Conservation (phyloP, 1,140 invertebrate genomes). For the Brachionus manjavacas region DNA sequence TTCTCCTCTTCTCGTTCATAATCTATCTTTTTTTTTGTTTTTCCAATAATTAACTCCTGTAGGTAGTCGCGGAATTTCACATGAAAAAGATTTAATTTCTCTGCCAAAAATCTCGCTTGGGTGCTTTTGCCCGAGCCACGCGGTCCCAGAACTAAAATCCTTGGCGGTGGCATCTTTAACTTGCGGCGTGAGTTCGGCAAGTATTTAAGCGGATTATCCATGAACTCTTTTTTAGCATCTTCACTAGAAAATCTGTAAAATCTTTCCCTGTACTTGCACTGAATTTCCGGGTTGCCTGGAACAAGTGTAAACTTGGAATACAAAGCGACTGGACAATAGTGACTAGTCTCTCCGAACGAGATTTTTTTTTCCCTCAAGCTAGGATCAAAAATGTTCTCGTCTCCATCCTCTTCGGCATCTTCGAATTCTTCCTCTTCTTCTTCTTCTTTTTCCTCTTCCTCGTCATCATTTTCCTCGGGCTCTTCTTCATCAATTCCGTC, state of each 20-base stretch:
- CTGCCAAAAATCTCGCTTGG: constrained; percentile 53
- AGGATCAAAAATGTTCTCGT: constrained; percentile 53
- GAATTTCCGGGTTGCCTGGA: constrained; percentile 55
- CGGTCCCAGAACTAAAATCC: constrained; percentile 53
- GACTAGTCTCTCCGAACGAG: constrained; percentile 53
- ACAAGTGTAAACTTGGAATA: constrained; percentile 52
- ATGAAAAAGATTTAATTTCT: constrained; percentile 56
- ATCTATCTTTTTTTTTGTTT: constrained; percentile 56
- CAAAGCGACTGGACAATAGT: constrained; percentile 56
- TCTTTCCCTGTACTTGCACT: constrained; percentile 54
- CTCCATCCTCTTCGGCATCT: constrained; percentile 54
- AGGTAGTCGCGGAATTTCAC: constrained; percentile 56
- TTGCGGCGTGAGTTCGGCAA: constrained; percentile 42
- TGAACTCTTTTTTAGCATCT: constrained; percentile 53
- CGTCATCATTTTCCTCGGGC: constrained; percentile 43
- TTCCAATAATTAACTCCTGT: constrained; percentile 56
- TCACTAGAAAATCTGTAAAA: constrained; percentile 53
- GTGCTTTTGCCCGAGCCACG: constrained; percentile 55
- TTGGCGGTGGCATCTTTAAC: constrained; percentile 49
- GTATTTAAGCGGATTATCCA: constrained; percentile 50
- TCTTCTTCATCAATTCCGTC: constrained; percentile 39
- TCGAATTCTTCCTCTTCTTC: constrained; percentile 48
- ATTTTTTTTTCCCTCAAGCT: constrained; percentile 51
- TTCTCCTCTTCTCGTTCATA: constrained; percentile 53
- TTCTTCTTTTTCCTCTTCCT: constrained; percentile 30